These are phyloP conservation scores for Lophura swinhoii DNA, from an alignment of 2,797 vertebrate genomes.

Conservation along the genomic window DNA sequence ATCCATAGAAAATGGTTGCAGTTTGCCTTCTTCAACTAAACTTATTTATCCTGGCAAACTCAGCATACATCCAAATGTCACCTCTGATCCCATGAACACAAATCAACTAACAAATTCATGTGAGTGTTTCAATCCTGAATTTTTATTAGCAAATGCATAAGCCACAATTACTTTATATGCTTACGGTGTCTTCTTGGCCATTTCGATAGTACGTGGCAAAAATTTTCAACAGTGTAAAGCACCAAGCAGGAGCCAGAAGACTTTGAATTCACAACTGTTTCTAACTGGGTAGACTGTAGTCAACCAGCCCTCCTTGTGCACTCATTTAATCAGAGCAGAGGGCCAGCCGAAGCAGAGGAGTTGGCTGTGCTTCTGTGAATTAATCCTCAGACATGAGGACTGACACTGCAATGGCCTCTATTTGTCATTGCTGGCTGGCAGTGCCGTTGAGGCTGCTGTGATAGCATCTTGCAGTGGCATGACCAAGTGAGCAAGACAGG, in stretches of 20 bases:
- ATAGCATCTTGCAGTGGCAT: not conserved
- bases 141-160: not conserved
- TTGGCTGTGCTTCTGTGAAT: not conserved
- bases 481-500: not conserved
- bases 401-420: not conserved
- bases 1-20: not conserved
- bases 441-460: not conserved
- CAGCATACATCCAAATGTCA: not conserved
- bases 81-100: not conserved
- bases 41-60: not conserved
- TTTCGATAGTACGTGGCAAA: fast-evolving
- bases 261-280: not conserved
- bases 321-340: too few species aligned
- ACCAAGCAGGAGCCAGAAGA: not conserved
- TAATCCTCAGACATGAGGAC: not conserved
- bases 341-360: not conserved
- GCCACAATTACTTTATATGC: not conserved
- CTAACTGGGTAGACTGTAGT: not conserved
- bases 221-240: not conserved
- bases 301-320: too few species aligned
- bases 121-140: not conserved
- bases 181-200: not conserved
- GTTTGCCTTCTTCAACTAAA: not conserved
- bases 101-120: not conserved
- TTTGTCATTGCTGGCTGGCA: too few species aligned